These are phyloP conservation scores for Orientallactaga bullata DNA, from an alignment of 2,113 vertebrate species.

Conservation along the genomic window DNA sequence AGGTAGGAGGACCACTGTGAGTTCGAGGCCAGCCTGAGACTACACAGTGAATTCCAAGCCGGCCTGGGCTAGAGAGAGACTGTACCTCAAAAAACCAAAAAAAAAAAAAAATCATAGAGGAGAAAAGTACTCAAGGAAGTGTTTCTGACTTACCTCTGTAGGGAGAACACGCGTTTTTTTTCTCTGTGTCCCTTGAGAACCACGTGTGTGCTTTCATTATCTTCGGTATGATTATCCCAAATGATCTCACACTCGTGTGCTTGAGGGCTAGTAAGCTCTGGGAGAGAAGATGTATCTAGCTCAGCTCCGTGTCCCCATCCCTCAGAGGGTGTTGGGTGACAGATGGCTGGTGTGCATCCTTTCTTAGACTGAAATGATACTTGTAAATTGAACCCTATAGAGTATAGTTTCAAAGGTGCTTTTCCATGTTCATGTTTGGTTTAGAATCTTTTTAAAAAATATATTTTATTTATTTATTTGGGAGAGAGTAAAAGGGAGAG, in stretches of 20 bases:
- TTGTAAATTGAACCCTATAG: constrained; percentile 11
- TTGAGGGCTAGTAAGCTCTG: background rate
- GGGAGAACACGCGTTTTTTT: background rate
- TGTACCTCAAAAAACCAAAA: too few species aligned
- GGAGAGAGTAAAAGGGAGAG: too few species aligned
- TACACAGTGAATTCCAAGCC: too few species aligned
- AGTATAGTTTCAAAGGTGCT: background rate
- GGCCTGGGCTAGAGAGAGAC: too few species aligned
- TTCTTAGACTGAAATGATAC: background rate
- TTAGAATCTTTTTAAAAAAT: too few species aligned
- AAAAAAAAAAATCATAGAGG: background rate
- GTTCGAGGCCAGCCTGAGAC: too few species aligned
- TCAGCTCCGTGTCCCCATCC: background rate
- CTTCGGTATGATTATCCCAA: background rate
- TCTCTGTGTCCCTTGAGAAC: background rate
- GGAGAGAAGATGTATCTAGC: background rate
- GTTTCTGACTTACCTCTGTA: background rate
- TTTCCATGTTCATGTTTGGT: background rate
- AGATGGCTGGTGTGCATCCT: background rate
- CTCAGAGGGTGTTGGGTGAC: background rate
- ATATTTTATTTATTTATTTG: too few species aligned
- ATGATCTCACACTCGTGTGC: background rate
- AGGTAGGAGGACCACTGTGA: too few species aligned
- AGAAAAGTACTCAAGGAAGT: background rate
- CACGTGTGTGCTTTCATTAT: background rate